These are phyloP conservation scores for Alectoris magna DNA, from an alignment of 2,797 vertebrate genomes.

Conservation along the genomic window DNA sequence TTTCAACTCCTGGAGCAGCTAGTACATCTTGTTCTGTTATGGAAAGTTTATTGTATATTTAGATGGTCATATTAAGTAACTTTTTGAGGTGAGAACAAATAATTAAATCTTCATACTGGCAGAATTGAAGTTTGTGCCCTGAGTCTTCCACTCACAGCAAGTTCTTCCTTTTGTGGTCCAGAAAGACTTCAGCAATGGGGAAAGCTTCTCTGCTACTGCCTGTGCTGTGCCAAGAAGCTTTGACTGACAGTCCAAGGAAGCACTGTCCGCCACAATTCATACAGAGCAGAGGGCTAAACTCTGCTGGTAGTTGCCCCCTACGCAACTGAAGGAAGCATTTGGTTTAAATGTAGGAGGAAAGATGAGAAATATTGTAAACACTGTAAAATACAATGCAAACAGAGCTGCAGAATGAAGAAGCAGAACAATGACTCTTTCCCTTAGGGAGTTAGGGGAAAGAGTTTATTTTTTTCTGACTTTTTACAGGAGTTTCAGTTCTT, in stretches of 20 bases:
- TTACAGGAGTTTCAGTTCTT: background rate
- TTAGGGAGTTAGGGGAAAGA: background rate
- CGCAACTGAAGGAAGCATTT: constrained; percentile 26
- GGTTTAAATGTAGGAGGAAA: constrained; percentile 13
- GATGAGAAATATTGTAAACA: constrained; percentile 13
- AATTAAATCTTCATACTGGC: background rate
- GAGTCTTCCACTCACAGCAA: background rate
- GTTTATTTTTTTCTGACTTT: background rate
- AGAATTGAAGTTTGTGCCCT: background rate
- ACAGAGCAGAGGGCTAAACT: background rate
- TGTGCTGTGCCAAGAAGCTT: background rate
- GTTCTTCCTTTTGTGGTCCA: background rate
- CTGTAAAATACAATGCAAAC: constrained; percentile 3
- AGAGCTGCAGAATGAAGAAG: background rate
- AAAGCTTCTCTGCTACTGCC: background rate
- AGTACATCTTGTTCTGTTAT: background rate
- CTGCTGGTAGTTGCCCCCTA: background rate
- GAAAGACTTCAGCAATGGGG: background rate
- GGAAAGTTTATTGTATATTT: background rate
- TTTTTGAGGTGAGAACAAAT: background rate
- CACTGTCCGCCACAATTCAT: background rate
- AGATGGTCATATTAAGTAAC: background rate
- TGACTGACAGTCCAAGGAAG: background rate
- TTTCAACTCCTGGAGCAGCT: background rate
- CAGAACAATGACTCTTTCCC: background rate